Evolutionary conservation across 2,113 vertebrate species (phyloP), one percentile per base, ranked within the genome.

Genomic region (Gopherus evgoodei): DNA sequence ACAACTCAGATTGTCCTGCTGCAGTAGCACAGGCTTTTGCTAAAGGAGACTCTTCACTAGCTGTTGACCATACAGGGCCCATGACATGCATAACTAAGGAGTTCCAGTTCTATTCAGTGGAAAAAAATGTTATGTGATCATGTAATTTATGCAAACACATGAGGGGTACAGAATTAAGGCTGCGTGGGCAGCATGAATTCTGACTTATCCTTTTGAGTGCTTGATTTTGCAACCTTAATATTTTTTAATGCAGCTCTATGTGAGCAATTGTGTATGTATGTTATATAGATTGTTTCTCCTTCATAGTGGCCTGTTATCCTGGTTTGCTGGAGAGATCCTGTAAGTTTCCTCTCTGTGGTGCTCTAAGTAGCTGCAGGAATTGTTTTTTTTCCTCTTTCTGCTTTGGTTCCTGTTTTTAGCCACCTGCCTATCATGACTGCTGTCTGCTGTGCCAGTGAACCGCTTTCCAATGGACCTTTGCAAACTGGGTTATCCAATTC

Each of bases 211-310:
- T 84, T 72, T 72, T 5, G 65, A 65, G 62, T 93, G 76, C 52
- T 56, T 88, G 83, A 81, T 91, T 94, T 92, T 62, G 75, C 75
- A 78, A 22, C n/a, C 17, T 22, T 38, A 69, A 72, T 38, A 21
- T 92, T 96, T 16, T 90, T 93, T 93, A 76, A 38, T 91, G 81
- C 81, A 89, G 91, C 89, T 91, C 78, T 86, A 53, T 83, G 72
- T 83, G 78, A 54, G 69, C 53, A 91, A 75, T n/a, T 87, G 90
- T 96, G 86, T 0, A 49, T 92, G 29, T 76, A 6, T 62, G 83
- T 14, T 94, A 81, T 89, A 24, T 50, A 84, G 94, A 89, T 93
- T 83, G 80, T 92, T 88, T 89, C 38, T 52, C 44, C 86, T 59
- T 38, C 49, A 83, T 72, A 78, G 94, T 83, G 76, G 35, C 49